Conservation (phyloP, 1,140 invertebrate genomes). For the Bombus waltoni region DNA sequence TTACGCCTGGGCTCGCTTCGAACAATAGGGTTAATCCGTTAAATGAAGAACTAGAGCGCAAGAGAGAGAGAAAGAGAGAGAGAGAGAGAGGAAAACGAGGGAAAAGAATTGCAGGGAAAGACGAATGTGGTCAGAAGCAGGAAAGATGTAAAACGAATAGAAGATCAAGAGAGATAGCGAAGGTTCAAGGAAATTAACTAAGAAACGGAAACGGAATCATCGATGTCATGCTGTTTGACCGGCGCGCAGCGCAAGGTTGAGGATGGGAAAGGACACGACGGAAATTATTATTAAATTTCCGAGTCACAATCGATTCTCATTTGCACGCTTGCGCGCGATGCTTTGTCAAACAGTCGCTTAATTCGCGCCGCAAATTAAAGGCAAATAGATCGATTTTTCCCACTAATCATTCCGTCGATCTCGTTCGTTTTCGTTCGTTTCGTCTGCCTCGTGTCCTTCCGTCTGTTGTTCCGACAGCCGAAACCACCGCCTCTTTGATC, state of each 20-base stretch:
- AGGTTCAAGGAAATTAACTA: not conserved
- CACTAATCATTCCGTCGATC: conserved; percentile 51
- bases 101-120: not conserved
- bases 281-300: conserved; percentile 73
- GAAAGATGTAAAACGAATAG: not conserved
- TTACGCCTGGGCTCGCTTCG: conserved; percentile 2
- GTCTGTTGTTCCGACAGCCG: conserved; percentile 50
- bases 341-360: conserved; percentile 63
- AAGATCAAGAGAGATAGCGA: not conserved
- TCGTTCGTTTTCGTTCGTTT: conserved; percentile 51
- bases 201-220: conserved; percentile 26
- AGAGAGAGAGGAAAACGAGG: not conserved
- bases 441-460: conserved; percentile 23
- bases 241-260: not conserved
- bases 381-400: conserved; percentile 69
- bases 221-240: conserved; percentile 42
- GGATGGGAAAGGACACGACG: not conserved
- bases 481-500: conserved; percentile 32
- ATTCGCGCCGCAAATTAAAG: conserved; percentile 73
- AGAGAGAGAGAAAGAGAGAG: not conserved
- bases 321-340: conserved; percentile 2
- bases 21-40: conserved; percentile 6
- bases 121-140: not conserved
- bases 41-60: not conserved
- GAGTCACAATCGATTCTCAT: conserved; percentile 52